Base-by-base conservation (phyloP, 2,888 invertebrate species). In the Chloromyia formosa region DNA sequence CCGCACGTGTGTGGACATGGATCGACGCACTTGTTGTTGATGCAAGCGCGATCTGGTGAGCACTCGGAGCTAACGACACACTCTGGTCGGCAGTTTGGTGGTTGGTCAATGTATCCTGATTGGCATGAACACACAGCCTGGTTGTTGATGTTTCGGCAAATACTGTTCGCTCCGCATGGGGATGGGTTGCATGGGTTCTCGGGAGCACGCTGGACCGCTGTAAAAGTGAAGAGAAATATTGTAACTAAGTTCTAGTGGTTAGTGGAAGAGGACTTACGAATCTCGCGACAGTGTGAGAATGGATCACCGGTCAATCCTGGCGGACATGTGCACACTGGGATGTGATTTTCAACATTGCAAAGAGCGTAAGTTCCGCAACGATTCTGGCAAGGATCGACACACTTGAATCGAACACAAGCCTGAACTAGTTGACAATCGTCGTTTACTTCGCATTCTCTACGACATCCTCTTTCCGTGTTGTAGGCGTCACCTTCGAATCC, bases 1-100 rank as follows among this genome's bases (percentile, higher is more conserved):
- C 95, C 95, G 82, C 95, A 95, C 0, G 94, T 94, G 78, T 94
- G 93, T 14, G 92, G 92, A 81, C 96, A 96, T 53, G 96, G 95
- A 86, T 96, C 94, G 10, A 91, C 90, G 82, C 96, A 96, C 85
- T 91, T 93, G 80, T 93, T 92, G 83, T 94, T 93, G 49, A 94
- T 88, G 80, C 96, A 96, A 18, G 95, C 94, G 79, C 91, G 90
- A 75, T 94, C 93, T 14, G 88, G 83, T 22, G 93, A 89, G 84
- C 96, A 96, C 86, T 95, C 95, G 1, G 93, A 92, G 80, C 92
- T 95, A n/a, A 94, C 93, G 9, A 94, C 88, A 82, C 95, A 95
- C 83, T 95, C 94, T 5, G 95, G 95, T 77, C 94, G 87, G 82
- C 96, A 95, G 72, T 88, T 89, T 1, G 94, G 94, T 69, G 94